phyloP scores from a whole-genome alignment of 2,113 vertebrate species.

The Myxocyprinus asiaticus region DNA sequence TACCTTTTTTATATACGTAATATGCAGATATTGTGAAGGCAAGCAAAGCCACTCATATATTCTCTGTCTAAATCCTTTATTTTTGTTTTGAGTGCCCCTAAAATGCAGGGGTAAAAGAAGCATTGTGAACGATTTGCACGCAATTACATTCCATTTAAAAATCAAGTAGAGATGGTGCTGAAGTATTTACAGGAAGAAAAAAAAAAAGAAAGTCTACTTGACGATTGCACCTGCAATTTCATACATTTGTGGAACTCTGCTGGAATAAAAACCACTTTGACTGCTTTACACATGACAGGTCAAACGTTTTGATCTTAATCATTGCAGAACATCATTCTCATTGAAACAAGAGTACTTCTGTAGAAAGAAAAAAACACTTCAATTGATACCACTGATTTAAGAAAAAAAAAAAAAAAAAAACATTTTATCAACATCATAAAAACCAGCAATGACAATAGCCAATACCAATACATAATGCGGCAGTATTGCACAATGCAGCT shows the following conservation, averaged over 20 bases:
- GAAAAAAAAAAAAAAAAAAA: slow-evolving; percentile 93
- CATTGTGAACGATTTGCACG: slow-evolving; percentile 86
- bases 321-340: slow-evolving; percentile 88
- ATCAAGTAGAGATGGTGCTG: slow-evolving; percentile 90
- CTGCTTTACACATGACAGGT: slow-evolving; percentile 88
- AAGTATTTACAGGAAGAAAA: slow-evolving; percentile 89
- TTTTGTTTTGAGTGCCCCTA: slow-evolving; percentile 94
- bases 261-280: slow-evolving; percentile 31
- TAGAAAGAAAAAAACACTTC: slow-evolving; percentile 82
- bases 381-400: slow-evolving; percentile 98
- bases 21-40: background rate
- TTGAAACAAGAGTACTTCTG: slow-evolving; percentile 84
- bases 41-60: background rate
- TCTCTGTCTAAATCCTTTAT: slow-evolving; percentile 86
- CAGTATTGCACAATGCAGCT: slow-evolving; percentile 67
- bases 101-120: slow-evolving; percentile 89
- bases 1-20: too few species aligned
- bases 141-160: slow-evolving; percentile 94
- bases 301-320: slow-evolving; percentile 90
- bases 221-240: slow-evolving; percentile 71
- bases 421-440: slow-evolving; percentile 94
- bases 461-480: slow-evolving; percentile 99
- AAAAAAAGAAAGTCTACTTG: slow-evolving; percentile 69
- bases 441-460: slow-evolving; percentile 92
- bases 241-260: slow-evolving; percentile 47